These are phyloP conservation scores for Tenrec ecaudatus DNA, from an alignment of 2,113 vertebrate genomes.

Conservation along the genomic window DNA sequence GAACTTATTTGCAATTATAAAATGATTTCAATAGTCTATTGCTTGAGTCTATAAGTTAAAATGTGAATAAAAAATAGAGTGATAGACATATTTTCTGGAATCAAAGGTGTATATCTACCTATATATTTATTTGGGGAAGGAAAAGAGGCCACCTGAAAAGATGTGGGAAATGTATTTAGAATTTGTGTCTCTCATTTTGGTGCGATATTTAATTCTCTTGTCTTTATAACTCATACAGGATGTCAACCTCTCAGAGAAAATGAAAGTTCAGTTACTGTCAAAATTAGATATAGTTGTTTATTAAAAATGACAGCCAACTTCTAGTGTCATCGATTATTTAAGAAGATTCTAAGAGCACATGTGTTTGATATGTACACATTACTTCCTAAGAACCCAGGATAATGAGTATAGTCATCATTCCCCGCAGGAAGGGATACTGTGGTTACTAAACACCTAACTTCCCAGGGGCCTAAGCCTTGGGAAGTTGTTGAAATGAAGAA, in stretches of 20 bases:
- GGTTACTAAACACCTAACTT: background rate
- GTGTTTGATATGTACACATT: constrained; percentile 60
- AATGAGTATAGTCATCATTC: background rate
- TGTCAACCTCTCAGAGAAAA: constrained; percentile 36
- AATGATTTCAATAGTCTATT: constrained; percentile 1
- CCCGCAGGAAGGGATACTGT: constrained; percentile 36
- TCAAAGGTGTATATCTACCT: background rate
- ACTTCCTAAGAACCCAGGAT: constrained; percentile 50
- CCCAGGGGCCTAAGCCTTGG: background rate
- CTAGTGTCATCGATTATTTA: constrained; percentile 64
- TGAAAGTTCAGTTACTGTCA: constrained; percentile 37
- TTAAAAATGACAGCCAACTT: constrained; percentile 67
- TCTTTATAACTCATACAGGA: constrained; percentile 39
- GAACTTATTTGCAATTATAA: constrained; percentile 8
- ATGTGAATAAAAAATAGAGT: background rate
- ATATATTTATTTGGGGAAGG: background rate
- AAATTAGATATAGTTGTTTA: constrained; percentile 72
- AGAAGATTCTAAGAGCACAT: constrained; percentile 57
- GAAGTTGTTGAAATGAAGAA: background rate
- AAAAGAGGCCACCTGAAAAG: background rate
- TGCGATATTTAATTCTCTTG: constrained; percentile 46
- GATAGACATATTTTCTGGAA: background rate
- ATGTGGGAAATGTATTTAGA: background rate
- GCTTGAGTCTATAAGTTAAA: background rate
- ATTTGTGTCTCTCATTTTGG: background rate